Evolutionary conservation across 2,888 invertebrate genomes (phyloP), one percentile per base, ranked within the genome.

Genomic region (Embidobia sp.): DNA sequence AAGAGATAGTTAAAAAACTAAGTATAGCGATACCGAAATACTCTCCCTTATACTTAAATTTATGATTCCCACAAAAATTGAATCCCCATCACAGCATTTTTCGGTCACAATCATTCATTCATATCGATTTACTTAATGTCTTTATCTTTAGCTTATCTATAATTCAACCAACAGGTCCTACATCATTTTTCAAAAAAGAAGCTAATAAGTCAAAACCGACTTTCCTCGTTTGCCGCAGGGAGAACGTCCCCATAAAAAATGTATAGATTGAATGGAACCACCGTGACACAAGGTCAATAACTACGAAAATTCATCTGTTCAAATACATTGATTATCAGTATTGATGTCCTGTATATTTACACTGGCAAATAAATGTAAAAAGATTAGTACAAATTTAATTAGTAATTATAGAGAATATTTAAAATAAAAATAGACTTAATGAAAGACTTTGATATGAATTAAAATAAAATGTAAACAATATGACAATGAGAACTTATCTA

Each of bases 121-220:
- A 70, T 53, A 49, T 64, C 49, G 57, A 73, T 73, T 73, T 73
- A 35, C 57, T 73, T 49, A 67, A 61, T 55, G 48, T 61, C 53
- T 67, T 67, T 67, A 74, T 74, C 66, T 74, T 35, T 33, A 74
- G 31, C 11, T 53, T 15, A 74, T 74, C 67, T 61, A 74, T 67
- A 64, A 74, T 74, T 61, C 53, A 74, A 22, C 51, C 22, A 51
- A 44, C 51, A 53, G 42, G 59, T 37, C 35, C 64, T n/a, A 37
- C 15, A 59, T 59, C 53, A 74, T 74, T 66, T 66, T 74, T 74
- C 73, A 74, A 74, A 74, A 72, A 57, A 55, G 40, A 57, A 49
- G 44, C 73, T 73, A 73, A 73, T 73, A 73, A 64, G 73, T 64
- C 73, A 73, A 59, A 73, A 73, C 22, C 40, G 33, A 7, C 27